Evolutionary conservation across 2,888 invertebrate species (phyloP).

Genomic region (Lasioglossum pauxillum): DNA sequence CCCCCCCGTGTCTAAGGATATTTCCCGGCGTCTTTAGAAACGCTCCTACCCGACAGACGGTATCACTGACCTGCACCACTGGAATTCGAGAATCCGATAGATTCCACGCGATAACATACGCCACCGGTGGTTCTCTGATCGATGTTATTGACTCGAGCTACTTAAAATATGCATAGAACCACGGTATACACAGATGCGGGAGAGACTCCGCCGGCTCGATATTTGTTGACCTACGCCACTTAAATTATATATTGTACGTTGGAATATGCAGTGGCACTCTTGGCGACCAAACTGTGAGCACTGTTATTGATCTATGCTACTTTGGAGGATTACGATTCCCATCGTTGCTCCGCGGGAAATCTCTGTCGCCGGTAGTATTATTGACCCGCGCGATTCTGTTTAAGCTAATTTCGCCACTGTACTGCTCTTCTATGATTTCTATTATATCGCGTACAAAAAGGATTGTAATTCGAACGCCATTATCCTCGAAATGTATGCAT

Average conservation of each 20-base stretch:
- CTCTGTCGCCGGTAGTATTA: neutral
- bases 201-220: neutral
- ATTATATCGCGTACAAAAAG: neutral
- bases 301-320: neutral
- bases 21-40: slow-evolving; percentile 1
- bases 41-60: neutral
- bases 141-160: neutral
- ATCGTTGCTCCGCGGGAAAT: neutral
- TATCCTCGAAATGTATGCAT: neutral
- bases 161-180: neutral
- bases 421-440: neutral
- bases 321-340: neutral
- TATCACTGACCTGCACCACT: neutral
- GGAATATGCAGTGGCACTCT: neutral
- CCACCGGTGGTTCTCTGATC: neutral
- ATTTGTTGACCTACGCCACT: neutral
- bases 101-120: neutral
- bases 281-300: neutral
- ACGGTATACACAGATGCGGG: neutral
- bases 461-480: neutral
- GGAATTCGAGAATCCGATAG: neutral
- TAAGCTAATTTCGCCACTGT: neutral
- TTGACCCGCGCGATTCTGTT: neutral
- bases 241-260: neutral
- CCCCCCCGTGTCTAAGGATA: neutral